Evolutionary conservation across 2,888 invertebrate species (phyloP).

Genomic region (Acrobeloides nanus): DNA sequence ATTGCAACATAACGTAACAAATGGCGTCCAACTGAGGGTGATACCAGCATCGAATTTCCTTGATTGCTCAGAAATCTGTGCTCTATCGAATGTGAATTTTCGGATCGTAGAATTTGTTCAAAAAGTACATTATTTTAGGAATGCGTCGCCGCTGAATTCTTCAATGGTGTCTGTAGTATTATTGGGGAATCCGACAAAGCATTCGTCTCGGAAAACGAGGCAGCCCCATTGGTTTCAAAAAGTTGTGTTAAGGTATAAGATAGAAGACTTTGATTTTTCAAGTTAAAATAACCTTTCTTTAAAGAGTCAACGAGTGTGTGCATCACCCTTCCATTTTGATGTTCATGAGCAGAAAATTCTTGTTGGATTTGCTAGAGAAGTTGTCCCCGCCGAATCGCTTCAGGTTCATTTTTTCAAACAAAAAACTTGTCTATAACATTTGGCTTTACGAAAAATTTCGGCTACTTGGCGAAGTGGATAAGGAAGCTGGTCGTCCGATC

Average conservation of each 20-base stretch:
- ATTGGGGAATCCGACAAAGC: constrained; percentile 22
- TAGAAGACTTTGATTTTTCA: no score
- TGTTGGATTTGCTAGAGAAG: constrained; percentile 53
- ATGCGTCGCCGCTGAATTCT: constrained; percentile 45
- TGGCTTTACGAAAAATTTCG: no score
- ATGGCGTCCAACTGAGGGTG: constrained; percentile 33
- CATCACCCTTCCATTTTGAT: constrained; percentile 53
- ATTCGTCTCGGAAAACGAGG: constrained; percentile 13
- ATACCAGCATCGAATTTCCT: constrained; percentile 35
- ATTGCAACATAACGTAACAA: constrained; percentile 47
- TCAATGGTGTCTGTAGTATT: constrained; percentile 34
- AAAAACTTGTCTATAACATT: no score
- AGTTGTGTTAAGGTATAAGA: constrained; percentile 42
- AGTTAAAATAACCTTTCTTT: no score
- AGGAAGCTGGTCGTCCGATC: no score
- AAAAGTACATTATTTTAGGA: constrained; percentile 31
- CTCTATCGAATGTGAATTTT: constrained; percentile 30
- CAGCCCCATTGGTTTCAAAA: constrained; percentile 31
- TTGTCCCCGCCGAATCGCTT: constrained; percentile 46
- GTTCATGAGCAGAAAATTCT: constrained; percentile 50
- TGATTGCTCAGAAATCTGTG: constrained; percentile 50
- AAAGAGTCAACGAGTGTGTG: constrained; percentile 47
- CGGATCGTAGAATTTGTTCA: neutral
- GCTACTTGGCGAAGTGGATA: no score
- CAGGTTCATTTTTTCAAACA: constrained; percentile 27